Base-by-base conservation (phyloP, 2,113 vertebrate genomes). In the Lepus timidus region DNA sequence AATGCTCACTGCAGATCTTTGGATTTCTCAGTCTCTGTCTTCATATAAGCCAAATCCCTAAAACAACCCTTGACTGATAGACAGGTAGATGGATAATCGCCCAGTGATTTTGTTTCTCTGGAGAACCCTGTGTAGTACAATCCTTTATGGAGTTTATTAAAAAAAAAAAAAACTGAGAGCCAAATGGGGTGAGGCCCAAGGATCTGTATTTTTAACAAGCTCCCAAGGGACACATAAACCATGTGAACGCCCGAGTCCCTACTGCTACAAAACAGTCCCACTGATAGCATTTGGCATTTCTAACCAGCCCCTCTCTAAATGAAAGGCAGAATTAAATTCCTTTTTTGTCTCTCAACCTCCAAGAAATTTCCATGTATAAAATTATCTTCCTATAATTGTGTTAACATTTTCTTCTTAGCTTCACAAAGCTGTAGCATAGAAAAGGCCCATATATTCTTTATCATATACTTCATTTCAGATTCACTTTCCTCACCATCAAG, bases 101-200 rank as follows among this genome's bases (percentile, higher is more conserved):
- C 44, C 80, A 81, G 36, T 22, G 4, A 19, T 39, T 88, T 64
- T 91, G 22, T 87, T 85, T 95, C 85, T 90, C 44, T 84, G 62
- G 29, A 87, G 14, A 93, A 65, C 36, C 13, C 4, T 75, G n/a
- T 20, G 11, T 74, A 93, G 67, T 88, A 84, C 19, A 93, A 90
- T 83, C 51, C 68, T 36, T 8, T 75, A 5, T 92, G 85, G 36
- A 95, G 44, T 90, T 84, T 39, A 81, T 51, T 93, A 58, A 58
- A 80, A 88, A 95, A 95, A 80, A 80, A 90, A 80, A 90, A 95
- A 96, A 51, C 19, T 79, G 58, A 93, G 74, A 93, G 49, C 52
- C 64, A 85, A 92, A 87, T 75, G 7, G 0, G 13, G 36, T 83
- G 9, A 25, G 58, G 9, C 31, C 68, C 36, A 86, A 83, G 70